Evolutionary conservation across 2,888 invertebrate genomes (phyloP).

Genomic region (Chromoteleia sp.): DNA sequence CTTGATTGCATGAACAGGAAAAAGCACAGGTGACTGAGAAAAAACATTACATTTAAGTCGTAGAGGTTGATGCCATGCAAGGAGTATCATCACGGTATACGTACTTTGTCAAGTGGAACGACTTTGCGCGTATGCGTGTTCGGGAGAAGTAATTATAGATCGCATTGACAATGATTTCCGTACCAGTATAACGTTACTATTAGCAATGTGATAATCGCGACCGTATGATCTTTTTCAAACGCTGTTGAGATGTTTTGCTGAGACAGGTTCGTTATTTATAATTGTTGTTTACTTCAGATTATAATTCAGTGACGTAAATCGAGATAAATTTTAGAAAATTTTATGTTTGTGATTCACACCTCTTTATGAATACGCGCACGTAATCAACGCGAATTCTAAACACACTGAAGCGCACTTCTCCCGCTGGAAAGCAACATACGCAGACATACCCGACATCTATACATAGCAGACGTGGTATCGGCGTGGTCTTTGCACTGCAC

Average conservation of each 20-base stretch:
- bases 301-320: no score
- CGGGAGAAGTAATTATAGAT: constrained; percentile 61
- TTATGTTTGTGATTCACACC: constrained; percentile 36
- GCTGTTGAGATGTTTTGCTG: constrained; percentile 19
- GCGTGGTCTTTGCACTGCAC: constrained; percentile 79
- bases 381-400: constrained; percentile 52
- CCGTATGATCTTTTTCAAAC: constrained; percentile 10
- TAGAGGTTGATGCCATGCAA: constrained; percentile 72
- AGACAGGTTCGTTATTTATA: constrained; percentile 1
- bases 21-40: constrained; percentile 31
- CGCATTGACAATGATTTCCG: constrained; percentile 59
- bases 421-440: constrained; percentile 49
- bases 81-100: constrained; percentile 50
- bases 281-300: neutral
- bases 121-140: constrained; percentile 50
- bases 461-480: constrained; percentile 72
- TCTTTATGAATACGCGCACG: constrained; percentile 34
- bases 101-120: constrained; percentile 64
- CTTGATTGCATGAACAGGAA: constrained; percentile 37
- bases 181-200: constrained; percentile 37
- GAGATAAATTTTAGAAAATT: constrained; percentile 4
- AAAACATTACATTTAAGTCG: constrained; percentile 45
- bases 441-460: constrained; percentile 65
- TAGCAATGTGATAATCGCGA: constrained; percentile 21
- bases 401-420: constrained; percentile 41